A percentile compares a stretch with the other conserved stretches of the same genome.
Conservation (phyloP, 2,797 vertebrate species). For the Myotis vivesi region DNA sequence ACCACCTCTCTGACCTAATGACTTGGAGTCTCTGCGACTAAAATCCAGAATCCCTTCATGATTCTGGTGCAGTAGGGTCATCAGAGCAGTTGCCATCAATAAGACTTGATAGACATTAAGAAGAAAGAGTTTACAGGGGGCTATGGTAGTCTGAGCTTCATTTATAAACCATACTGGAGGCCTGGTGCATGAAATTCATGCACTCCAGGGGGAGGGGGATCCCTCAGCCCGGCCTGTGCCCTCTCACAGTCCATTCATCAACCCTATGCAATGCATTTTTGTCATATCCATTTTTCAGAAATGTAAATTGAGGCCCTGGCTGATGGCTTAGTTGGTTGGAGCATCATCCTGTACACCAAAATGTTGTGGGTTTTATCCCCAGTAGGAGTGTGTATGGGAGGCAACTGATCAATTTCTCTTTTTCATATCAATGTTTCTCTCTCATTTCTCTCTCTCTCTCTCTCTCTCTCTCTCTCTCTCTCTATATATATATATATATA, state of each 20-base stretch:
- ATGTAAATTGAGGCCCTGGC: not conserved
- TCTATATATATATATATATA: too few relatives aligned
- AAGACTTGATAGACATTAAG: not conserved
- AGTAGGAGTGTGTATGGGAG: not conserved
- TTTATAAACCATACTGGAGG: not conserved
- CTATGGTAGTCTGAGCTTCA: not conserved
- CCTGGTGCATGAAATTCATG: too few relatives aligned
- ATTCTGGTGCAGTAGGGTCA: not conserved
- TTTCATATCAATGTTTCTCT: not conserved
- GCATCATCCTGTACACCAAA: not conserved
- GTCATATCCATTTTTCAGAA: not conserved
- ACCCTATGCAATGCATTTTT: not conserved
- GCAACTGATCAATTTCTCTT: not conserved
- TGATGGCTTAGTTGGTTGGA: not conserved
- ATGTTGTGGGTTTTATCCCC: not conserved
- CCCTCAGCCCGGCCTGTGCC: too few relatives aligned
- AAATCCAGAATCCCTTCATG: not conserved
- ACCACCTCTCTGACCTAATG: not conserved
- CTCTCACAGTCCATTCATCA: not conserved
- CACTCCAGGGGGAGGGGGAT: rapidly evolving
- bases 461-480: too few relatives aligned
- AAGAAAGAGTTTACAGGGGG: not conserved
- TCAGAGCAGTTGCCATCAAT: not conserved
- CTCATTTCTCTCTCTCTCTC: not conserved
- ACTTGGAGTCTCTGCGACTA: not conserved